phyloP scores from a whole-genome alignment of 2,797 vertebrate genomes.

The Bradypodion ventrale region DNA sequence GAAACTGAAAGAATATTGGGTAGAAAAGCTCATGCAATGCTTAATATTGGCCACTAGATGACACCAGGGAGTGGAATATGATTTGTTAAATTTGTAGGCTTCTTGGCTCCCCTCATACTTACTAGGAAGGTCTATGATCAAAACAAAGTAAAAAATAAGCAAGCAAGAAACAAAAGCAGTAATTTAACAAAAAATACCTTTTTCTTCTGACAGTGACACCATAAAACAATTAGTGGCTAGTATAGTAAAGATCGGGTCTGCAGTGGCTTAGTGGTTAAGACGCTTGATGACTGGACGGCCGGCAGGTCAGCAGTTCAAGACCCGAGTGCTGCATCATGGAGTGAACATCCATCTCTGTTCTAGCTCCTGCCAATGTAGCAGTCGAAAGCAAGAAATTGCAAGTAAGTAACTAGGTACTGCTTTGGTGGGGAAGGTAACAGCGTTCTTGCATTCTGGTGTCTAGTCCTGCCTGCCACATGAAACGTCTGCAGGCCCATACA shows the following conservation, averaged over 20 bases:
- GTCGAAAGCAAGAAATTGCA: too few relatives aligned
- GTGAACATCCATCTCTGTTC: too few relatives aligned
- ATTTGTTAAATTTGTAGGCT: neutral
- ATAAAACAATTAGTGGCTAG: neutral
- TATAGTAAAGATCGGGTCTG: neutral
- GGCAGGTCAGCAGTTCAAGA: too few relatives aligned
- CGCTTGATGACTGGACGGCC: too few relatives aligned
- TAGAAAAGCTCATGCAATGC: neutral
- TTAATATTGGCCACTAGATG: slow-evolving; percentile 4
- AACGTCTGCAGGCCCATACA: too few relatives aligned
- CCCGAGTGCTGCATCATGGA: too few relatives aligned
- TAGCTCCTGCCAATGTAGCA: too few relatives aligned
- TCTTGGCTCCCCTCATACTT: neutral
- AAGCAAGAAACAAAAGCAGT: neutral
- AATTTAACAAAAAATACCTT: neutral
- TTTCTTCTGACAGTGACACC: neutral
- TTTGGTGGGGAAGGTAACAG: too few relatives aligned
- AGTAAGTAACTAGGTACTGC: too few relatives aligned
- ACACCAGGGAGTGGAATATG: neutral
- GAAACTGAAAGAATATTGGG: neutral
- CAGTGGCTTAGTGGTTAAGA: too few relatives aligned
- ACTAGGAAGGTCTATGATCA: neutral
- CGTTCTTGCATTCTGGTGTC: too few relatives aligned
- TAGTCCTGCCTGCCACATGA: too few relatives aligned
- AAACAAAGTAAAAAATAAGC: neutral